Evolutionary conservation across 2,113 vertebrate genomes (phyloP), one percentile per base, ranked within the genome.

Genomic region (Elachura formosa): DNA sequence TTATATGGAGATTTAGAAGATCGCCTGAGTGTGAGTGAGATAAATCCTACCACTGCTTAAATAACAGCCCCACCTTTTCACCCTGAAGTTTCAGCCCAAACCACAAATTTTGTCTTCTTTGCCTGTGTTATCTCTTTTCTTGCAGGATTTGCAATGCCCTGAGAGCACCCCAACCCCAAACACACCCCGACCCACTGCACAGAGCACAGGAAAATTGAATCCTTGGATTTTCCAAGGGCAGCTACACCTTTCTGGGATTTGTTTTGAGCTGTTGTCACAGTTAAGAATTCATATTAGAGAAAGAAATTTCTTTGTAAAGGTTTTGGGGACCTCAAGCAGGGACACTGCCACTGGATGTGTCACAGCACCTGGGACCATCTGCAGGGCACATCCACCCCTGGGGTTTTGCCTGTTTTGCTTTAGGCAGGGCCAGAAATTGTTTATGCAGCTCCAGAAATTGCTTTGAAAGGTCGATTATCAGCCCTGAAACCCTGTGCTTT

Each of bases 231-330:
- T 61, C 84, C 86, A 52, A 15, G 36, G 5, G 3, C 46, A 66
- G 36, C 25, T 62, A 24, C 58, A 36, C 40, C 67, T 67, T 73
- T 80, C 23, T 6, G 72, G 63, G 46, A 59, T 33, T 25, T 36
- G 9, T 58, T 91, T 34, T 25, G 41, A 26, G 49, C n/a, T 79
- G 80, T 51, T 76, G 41, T 22, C 41, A 18, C 24, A 14, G 41
- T 26, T 54, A 28, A 20, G 7, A 52, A 41, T 14, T 18, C 6
- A 9, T 8, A 3, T 11, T 17, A 69, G 5, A 21, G 36, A 58
- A 49, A 80, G 5, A 6, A 9, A 24, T 38, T 36, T 58, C 36
- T 69, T 25, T 3, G 0, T n/a, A 7, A 43, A 20, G 0, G 2
- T 48, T 71, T 9, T 41, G 23, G 49, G 10, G 20, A 56, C 3